Evolutionary conservation across 37 sponge, comb jelly and placozoan species (phyloP), one percentile per base, ranked within the genome.

Genomic region (Hormiphora californensis): DNA sequence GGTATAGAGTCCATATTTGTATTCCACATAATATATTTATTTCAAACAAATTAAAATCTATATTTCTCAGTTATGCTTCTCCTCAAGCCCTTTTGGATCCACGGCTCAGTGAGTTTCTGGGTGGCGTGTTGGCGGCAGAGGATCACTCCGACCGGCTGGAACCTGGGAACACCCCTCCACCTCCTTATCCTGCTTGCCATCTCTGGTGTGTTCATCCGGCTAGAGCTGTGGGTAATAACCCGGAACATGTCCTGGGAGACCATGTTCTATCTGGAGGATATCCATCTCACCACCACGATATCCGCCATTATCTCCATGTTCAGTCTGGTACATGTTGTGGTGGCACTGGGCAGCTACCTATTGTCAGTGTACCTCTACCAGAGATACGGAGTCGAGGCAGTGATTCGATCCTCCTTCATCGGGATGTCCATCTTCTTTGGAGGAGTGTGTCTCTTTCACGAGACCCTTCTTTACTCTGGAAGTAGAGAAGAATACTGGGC

Each of bases 201-300:
- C n/a, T 57, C 61, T 30, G 7, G 30, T 15, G 23, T 57, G 30
- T 57, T 57, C n/a, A 30, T 57, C 27, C 61, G 30, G 7, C 61
- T 57, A 4, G 61, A 57, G 61, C n/a, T 30, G 5, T 57, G 61
- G 61, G 27, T 57, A 21, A 30, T 57, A 21, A 23, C 27, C 61
- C 61, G 61, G n/a, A 57, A 57, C 61, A 28, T 57, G 30, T 23
- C n/a, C 30, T 57, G 61, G 61, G 61, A 57, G n/a, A 57, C 61
- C 9, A 57, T 57, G 9, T 57, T 57, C 23, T 4, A n/a, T n/a
- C n/a, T n/a, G n/a, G n/a, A 30, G 23, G 61, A 28, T 30, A 5
- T 30, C n/a, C 9, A 5, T 30, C 7, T 4, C n/a, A 23, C 61
- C 3, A 30, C 9, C 7, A 57, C 7, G 17, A 15, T 57, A 4